Evolutionary conservation across 1,140 invertebrate species (phyloP).

Genomic region (Aphelenchoides besseyi): DNA sequence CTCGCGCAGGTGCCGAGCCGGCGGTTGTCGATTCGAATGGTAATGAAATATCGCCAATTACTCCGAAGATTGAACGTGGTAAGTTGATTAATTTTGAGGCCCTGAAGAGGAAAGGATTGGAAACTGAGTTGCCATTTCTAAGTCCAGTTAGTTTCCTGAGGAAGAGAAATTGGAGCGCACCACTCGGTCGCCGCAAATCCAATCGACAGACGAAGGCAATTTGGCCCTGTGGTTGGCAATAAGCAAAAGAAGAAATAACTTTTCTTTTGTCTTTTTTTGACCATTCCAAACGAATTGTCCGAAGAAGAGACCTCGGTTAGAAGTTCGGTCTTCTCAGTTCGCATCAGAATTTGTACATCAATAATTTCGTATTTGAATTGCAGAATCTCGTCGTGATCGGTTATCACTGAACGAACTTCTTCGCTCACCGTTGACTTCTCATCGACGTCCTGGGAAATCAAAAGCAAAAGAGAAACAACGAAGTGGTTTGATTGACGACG

Average conservation of each 20-base stretch:
- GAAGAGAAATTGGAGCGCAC: neutral
- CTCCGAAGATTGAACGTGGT: constrained; percentile 15
- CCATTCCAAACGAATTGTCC: too few relatives aligned
- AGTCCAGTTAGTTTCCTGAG: neutral
- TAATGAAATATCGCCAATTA: neutral
- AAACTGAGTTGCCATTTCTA: neutral
- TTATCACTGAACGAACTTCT: constrained; percentile 12
- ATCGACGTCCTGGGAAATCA: neutral
- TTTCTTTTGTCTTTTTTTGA: neutral
- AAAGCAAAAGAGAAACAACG: constrained; percentile 9
- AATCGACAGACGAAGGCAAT: neutral
- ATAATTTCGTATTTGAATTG: neutral
- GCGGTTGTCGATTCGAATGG: constrained; percentile 10
- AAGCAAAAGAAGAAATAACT: neutral
- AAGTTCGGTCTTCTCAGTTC: neutral
- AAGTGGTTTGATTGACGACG: constrained; percentile 19
- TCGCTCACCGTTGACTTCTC: neutral
- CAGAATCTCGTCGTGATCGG: constrained; percentile 3
- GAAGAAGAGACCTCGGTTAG: too few relatives aligned
- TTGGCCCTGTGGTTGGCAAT: too few relatives aligned
- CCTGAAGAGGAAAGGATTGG: neutral
- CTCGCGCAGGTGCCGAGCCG: neutral
- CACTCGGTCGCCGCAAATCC: neutral
- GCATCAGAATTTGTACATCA: neutral
- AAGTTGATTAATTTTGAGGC: neutral